Evolutionary conservation across 2,888 invertebrate genomes (phyloP).

Genomic region (Neoitamus cyanurus): DNA sequence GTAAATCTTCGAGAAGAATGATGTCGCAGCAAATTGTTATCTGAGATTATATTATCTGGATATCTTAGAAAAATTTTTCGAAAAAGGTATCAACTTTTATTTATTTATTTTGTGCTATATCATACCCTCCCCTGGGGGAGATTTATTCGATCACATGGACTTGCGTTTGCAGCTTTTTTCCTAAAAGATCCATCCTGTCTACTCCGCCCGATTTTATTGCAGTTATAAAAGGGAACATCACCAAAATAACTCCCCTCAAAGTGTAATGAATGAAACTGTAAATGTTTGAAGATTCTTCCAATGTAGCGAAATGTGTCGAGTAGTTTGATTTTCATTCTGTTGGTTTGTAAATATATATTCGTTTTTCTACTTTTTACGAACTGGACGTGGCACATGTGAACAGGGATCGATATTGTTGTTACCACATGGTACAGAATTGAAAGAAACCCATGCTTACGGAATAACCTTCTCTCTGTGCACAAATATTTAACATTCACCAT

Average conservation of each 20-base stretch:
- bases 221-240: constrained; percentile 26
- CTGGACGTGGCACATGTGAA: neutral
- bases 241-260: neutral
- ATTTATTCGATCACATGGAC: constrained; percentile 35
- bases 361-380: no score
- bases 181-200: neutral
- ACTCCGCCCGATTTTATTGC: constrained; percentile 35
- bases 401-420: no score
- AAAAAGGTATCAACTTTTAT: constrained; percentile 45
- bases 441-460: no score
- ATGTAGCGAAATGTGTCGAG: neutral
- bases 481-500: no score
- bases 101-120: constrained; percentile 43
- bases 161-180: neutral
- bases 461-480: no score
- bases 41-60: constrained; percentile 46
- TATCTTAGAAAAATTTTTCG: constrained; percentile 30
- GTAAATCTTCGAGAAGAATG: constrained; percentile 39
- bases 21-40: constrained; percentile 48
- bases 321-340: neutral
- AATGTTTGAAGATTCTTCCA: neutral
- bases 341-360: neutral
- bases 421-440: no score
- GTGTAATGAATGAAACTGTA: neutral
- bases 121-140: neutral